Percentiles rank a stretch among this genome's conserved stretches.
Evolutionary conservation across 1,140 invertebrate species (phyloP).

Genomic region (Apis cerana): DNA sequence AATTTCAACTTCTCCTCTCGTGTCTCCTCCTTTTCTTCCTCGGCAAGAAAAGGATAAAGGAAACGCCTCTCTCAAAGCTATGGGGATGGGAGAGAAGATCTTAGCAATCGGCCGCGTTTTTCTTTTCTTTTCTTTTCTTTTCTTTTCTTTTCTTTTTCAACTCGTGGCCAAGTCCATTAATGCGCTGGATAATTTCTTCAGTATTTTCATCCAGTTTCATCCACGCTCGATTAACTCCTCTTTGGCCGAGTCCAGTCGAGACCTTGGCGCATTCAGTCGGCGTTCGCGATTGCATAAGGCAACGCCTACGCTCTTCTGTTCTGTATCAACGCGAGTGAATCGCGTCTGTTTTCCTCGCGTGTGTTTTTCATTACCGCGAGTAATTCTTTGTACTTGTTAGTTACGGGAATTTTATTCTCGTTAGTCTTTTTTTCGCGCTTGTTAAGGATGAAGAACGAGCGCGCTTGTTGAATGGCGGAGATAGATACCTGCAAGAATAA

Average conservation of each 20-base stretch:
- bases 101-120: not conserved
- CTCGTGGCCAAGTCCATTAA: not conserved
- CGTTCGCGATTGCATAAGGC: constrained; percentile 41
- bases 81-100: not conserved
- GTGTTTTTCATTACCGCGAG: not conserved
- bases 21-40: no score
- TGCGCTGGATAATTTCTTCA: constrained; percentile 54
- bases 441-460: not conserved
- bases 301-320: constrained; percentile 3
- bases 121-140: not conserved
- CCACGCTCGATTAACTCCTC: constrained; percentile 64
- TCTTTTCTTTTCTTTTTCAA: not conserved
- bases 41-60: constrained; percentile 37
- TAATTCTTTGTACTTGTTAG: not conserved
- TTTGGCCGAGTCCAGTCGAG: constrained; percentile 34
- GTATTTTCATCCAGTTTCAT: constrained; percentile 30
- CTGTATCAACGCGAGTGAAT: not conserved
- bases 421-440: not conserved
- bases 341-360: not conserved
- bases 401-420: no score
- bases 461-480: not conserved
- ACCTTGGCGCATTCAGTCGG: constrained; percentile 51
- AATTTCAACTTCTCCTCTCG: constrained; percentile 53
- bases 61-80: not conserved
- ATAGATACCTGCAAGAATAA: not conserved